These are phyloP conservation scores for Siderastrea radians DNA, from an alignment of 92 coral and sea anemone species.

Conservation along the genomic window DNA sequence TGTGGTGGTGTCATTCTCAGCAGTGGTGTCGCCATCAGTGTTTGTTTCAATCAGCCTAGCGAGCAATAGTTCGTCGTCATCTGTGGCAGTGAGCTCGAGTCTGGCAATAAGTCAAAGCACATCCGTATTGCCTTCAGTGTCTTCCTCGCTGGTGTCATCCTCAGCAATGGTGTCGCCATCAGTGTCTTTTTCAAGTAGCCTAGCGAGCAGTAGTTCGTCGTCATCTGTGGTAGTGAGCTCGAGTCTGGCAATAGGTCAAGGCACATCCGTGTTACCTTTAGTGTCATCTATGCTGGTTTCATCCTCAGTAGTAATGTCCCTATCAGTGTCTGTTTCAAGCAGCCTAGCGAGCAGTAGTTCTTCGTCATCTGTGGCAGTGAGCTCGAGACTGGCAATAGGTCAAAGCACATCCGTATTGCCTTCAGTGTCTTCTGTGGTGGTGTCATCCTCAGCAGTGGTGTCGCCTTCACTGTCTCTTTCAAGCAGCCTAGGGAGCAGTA, in stretches of 20 bases:
- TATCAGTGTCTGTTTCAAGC: no score
- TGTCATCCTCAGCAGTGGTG: no score
- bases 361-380: no score
- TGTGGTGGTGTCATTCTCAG: background rate
- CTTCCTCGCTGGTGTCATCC: background rate
- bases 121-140: background rate
- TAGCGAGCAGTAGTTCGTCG: background rate
- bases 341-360: no score
- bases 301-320: background rate
- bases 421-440: no score
- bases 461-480: no score
- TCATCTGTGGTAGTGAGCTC: background rate
- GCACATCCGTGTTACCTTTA: background rate
- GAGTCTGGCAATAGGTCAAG: background rate
- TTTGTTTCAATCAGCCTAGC: background rate
- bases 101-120: background rate
- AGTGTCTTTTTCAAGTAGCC: background rate
- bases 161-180: background rate
- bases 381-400: no score
- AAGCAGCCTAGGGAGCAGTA: no score
- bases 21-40: background rate
- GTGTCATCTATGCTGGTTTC: background rate
- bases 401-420: no score
- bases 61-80: background rate
- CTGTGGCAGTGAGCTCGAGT: background rate